Conservation (phyloP, 2,113 vertebrate genomes). For the Corvus cornix region DNA sequence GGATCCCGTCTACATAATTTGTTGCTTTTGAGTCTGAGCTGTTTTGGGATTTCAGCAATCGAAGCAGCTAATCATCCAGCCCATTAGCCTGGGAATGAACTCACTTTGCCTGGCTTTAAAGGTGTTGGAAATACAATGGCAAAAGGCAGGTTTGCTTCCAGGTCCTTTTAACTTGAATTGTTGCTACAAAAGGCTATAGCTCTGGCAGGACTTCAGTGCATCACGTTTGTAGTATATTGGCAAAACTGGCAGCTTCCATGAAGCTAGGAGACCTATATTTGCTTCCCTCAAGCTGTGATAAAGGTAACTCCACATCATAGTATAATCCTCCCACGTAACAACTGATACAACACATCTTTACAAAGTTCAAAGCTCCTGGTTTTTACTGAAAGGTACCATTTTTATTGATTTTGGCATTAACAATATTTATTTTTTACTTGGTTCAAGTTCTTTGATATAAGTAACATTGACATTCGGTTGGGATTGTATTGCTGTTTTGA, state of each 20-base stretch:
- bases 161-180: background rate
- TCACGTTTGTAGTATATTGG: background rate
- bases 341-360: background rate
- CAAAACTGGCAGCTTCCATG: background rate
- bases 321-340: background rate
- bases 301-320: background rate
- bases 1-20: background rate
- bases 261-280: background rate
- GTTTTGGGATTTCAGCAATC: background rate
- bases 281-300: background rate
- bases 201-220: background rate
- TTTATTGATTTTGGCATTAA: background rate
- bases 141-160: slow-evolving; percentile 1
- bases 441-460: background rate
- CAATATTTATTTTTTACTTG: background rate
- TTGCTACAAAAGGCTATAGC: background rate
- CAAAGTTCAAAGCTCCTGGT: background rate
- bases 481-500: background rate
- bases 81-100: background rate
- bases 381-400: background rate
- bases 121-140: background rate
- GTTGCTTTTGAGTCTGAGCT: background rate
- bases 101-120: background rate
- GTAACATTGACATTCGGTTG: background rate
- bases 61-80: background rate